These are phyloP conservation scores for Artemia franciscana DNA, from an alignment of 1,140 invertebrate species.

Conservation along the genomic window DNA sequence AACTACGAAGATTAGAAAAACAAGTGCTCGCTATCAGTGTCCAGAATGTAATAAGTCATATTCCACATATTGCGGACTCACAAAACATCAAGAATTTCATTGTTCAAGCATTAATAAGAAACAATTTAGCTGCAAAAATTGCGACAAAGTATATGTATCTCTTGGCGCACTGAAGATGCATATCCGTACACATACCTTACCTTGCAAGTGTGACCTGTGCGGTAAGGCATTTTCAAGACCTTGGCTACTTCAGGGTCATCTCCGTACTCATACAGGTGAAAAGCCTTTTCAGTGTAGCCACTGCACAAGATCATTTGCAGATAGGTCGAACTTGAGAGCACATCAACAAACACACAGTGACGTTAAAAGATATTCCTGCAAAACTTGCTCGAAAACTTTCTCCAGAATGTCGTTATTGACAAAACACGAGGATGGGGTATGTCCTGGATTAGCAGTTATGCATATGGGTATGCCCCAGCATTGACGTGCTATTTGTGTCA, in stretches of 20 bases:
- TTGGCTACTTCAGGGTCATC: conserved; percentile 86
- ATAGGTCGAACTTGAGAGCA: conserved; percentile 80
- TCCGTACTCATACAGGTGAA: conserved; percentile 81
- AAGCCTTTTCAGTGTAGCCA: conserved; percentile 89
- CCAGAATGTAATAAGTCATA: conserved; percentile 82
- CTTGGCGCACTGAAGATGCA: conserved; percentile 95
- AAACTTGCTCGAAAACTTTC: conserved; percentile 78
- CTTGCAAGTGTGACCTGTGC: conserved; percentile 87
- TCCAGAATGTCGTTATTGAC: conserved; percentile 85
- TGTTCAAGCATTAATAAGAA: conserved; percentile 70
- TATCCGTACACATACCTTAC: conserved; percentile 88
- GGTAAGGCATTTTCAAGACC: conserved; percentile 91
- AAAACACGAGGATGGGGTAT: conserved; percentile 79
- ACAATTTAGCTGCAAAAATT: conserved; percentile 84
- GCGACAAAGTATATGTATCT: conserved; percentile 84
- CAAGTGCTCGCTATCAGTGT: conserved; percentile 53
- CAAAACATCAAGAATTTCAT: conserved; percentile 89
- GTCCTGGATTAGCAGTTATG: conserved; percentile 26
- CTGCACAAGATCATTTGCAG: conserved; percentile 84
- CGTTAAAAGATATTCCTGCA: conserved; percentile 90
- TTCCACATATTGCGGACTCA: conserved; percentile 82
- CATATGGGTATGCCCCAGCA: background rate
- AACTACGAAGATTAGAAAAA: conserved; percentile 7
- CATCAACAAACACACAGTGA: conserved; percentile 94
- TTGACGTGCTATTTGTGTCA: background rate